phyloP scores from a whole-genome alignment of 2,797 vertebrate genomes.

The Sternarchorhynchus goeldii region DNA sequence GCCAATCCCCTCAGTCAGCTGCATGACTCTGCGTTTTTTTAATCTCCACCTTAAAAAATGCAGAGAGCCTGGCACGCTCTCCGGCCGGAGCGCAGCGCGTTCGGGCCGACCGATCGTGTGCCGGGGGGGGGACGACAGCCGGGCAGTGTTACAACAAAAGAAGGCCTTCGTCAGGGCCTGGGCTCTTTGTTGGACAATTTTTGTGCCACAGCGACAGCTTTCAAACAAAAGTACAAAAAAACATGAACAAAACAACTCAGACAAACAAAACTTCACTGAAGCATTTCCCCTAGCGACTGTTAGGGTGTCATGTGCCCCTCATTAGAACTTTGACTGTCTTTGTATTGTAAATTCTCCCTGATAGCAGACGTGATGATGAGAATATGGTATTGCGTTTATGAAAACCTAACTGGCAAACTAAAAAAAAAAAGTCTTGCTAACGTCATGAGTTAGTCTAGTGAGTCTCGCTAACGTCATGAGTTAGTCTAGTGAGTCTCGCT shows the following conservation, averaged over 20 bases:
- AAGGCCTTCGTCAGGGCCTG: not conserved
- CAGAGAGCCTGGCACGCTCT: constrained; percentile 32
- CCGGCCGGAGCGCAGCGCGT: not conserved
- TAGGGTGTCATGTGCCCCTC: not conserved
- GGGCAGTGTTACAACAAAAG: not conserved
- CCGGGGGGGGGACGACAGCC: not conserved
- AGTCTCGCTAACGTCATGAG: not conserved
- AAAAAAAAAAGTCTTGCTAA: too few species aligned
- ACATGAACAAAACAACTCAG: too few species aligned
- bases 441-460: too few species aligned
- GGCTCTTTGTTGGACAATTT: not conserved
- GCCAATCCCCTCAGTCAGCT: constrained; percentile 40
- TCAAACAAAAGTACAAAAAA: not conserved
- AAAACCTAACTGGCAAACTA: not conserved
- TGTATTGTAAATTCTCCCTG: not conserved
- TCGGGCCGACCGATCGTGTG: not conserved
- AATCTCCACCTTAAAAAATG: constrained; percentile 48
- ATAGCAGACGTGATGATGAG: not conserved
- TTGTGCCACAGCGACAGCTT: not conserved
- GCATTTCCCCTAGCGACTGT: not conserved
- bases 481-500: too few species aligned
- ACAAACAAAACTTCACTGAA: not conserved
- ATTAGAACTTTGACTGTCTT: too few species aligned
- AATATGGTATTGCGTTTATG: not conserved
- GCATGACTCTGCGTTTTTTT: constrained; percentile 56